Evolutionary conservation across 2,113 vertebrate genomes (phyloP).

Genomic region (Mola mola): DNA sequence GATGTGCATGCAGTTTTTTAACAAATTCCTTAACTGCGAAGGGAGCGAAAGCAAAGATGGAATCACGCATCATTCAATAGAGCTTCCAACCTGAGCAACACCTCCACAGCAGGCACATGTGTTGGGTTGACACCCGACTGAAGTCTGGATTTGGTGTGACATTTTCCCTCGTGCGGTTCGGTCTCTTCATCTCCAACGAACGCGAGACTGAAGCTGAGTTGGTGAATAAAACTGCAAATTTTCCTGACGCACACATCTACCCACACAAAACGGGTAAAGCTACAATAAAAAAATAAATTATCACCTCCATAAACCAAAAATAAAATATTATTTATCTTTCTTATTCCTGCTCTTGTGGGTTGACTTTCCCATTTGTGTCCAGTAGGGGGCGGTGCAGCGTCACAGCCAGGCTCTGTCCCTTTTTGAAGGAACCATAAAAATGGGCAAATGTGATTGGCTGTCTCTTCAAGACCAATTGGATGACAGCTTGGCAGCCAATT

Average conservation of each 20-base stretch:
- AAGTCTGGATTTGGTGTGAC: conserved; percentile 26
- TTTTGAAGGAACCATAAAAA: conserved; percentile 26
- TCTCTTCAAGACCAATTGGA: conserved; percentile 36
- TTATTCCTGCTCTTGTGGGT: conserved; percentile 20
- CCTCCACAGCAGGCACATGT: conserved; percentile 18
- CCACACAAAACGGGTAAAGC: conserved; percentile 39
- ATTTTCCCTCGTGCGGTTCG: background rate
- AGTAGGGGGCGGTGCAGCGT: conserved; percentile 51
- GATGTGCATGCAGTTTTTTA: conserved; percentile 62
- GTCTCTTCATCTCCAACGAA: background rate
- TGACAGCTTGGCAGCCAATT: conserved; percentile 3
- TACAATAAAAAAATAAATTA: conserved; percentile 78
- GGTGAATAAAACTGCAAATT: conserved; percentile 43
- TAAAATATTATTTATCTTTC: conserved; percentile 61
- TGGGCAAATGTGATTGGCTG: conserved; percentile 41
- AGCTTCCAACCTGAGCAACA: conserved; percentile 29
- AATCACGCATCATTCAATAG: conserved; percentile 31
- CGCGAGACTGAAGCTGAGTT: background rate
- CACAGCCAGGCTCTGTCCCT: conserved; percentile 27
- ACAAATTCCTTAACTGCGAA: conserved; percentile 40
- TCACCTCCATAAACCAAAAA: conserved; percentile 70
- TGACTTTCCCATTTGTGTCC: conserved; percentile 25
- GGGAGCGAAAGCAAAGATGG: conserved; percentile 47
- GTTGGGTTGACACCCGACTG: conserved; percentile 14
- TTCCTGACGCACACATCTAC: conserved; percentile 40